phyloP scores from a whole-genome alignment of 1,140 invertebrate species.

The Phocides pigmalion region DNA sequence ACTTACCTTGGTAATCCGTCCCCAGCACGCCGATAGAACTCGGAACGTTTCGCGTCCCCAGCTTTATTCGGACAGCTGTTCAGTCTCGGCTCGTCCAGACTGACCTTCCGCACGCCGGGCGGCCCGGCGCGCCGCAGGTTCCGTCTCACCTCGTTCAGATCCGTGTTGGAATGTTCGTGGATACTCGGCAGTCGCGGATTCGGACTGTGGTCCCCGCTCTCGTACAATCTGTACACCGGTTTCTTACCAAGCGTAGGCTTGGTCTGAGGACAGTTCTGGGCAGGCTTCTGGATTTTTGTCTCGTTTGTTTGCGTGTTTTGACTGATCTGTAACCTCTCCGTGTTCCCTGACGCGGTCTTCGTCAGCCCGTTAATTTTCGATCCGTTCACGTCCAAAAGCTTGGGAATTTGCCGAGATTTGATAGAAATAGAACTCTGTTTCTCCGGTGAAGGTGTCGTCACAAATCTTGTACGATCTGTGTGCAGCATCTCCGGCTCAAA shows the following conservation, averaged over 20 bases:
- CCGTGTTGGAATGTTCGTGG: conserved; percentile 64
- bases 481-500: conserved; percentile 25
- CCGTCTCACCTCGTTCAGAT: conserved; percentile 45
- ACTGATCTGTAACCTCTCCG: conserved; percentile 5
- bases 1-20: conserved; percentile 62
- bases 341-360: conserved; percentile 20
- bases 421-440: conserved; percentile 7
- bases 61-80: conserved; percentile 50
- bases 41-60: conserved; percentile 45
- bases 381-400: background rate
- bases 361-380: background rate
- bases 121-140: conserved; percentile 25
- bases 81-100: conserved; percentile 52
- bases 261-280: conserved; percentile 36
- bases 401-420: conserved; percentile 1
- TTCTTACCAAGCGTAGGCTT: conserved; percentile 36
- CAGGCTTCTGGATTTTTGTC: conserved; percentile 6
- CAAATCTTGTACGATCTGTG: background rate
- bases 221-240: conserved; percentile 56
- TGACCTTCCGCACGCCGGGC: conserved; percentile 44
- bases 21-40: conserved; percentile 59
- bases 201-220: conserved; percentile 58
- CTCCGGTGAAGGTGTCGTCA: conserved; percentile 4
- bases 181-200: conserved; percentile 63
- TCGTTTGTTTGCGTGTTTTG: conserved; percentile 14